Conservation (phyloP, 53 echinoderm and acorn worm genomes). For the Pentamera pediparva region DNA sequence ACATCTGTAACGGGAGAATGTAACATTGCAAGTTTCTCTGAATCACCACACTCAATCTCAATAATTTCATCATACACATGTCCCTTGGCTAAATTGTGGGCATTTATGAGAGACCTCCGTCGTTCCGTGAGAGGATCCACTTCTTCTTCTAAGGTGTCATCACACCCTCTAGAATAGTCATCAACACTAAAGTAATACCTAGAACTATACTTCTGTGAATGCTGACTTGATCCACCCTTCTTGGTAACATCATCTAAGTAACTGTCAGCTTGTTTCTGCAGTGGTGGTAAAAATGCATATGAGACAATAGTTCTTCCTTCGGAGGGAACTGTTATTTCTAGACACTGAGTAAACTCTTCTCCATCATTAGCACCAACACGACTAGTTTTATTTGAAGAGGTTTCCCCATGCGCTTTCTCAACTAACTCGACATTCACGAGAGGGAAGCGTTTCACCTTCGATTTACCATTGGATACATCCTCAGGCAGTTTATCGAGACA, state of each 20-base stretch:
- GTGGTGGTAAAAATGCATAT: too few species aligned
- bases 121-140: not conserved
- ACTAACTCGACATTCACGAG: too few species aligned
- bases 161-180: not conserved
- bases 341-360: not conserved
- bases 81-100: not conserved
- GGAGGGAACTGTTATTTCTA: slow-evolving; percentile 10
- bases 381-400: not conserved
- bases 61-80: slow-evolving; percentile 12
- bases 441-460: too few species aligned
- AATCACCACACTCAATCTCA: not conserved
- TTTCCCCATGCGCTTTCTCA: too few species aligned
- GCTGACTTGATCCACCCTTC: too few species aligned
- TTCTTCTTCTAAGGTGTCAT: not conserved
- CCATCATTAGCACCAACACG: not conserved
- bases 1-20: not conserved
- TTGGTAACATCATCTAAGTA: too few species aligned
- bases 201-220: slow-evolving; percentile 4
- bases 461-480: too few species aligned
- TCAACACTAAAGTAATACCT: slow-evolving; percentile 28
- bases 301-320: not conserved
- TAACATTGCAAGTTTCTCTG: not conserved
- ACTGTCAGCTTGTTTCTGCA: too few species aligned
- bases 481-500: too few species aligned
- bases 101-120: slow-evolving; percentile 5